phyloP scores from a whole-genome alignment of 2,113 vertebrate species.

The Dunckerocampus dactyliophorus region DNA sequence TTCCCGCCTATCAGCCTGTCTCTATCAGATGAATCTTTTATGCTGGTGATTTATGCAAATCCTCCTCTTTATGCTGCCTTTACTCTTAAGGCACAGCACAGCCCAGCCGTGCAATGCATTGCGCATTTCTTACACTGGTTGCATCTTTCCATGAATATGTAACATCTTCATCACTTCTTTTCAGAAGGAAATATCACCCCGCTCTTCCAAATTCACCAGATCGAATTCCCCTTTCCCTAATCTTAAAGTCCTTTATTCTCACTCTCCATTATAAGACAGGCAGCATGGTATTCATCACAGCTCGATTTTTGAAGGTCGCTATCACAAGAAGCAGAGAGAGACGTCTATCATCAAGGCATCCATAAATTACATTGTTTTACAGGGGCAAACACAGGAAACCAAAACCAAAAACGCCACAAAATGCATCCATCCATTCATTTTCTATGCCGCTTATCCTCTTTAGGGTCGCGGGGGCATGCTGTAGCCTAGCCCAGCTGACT shows the following conservation, averaged over 20 bases:
- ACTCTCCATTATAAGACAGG: background rate
- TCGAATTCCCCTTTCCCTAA: background rate
- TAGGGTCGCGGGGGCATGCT: too few species aligned
- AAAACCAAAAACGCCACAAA: too few species aligned
- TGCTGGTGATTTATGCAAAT: constrained; percentile 34
- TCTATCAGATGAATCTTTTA: constrained; percentile 25
- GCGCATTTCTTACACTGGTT: constrained; percentile 8
- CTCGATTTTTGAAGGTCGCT: constrained; percentile 6
- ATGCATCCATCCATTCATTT: too few species aligned
- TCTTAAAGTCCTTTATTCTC: background rate
- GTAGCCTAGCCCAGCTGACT: too few species aligned
- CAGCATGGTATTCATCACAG: background rate
- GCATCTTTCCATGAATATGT: background rate
- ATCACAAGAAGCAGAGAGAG: constrained; percentile 12
- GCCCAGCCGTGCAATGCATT: background rate
- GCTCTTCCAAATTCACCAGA: background rate
- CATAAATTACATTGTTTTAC: background rate
- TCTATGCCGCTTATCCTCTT: too few species aligned
- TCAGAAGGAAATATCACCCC: background rate
- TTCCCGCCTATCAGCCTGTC: background rate
- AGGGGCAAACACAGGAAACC: too few species aligned
- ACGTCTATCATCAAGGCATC: background rate
- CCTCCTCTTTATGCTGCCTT: constrained; percentile 13
- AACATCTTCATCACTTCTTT: background rate
- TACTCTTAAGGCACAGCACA: constrained; percentile 1